Base-by-base conservation (phyloP, 1,140 invertebrate genomes). In the Pseudomyrmex flavicornis region DNA sequence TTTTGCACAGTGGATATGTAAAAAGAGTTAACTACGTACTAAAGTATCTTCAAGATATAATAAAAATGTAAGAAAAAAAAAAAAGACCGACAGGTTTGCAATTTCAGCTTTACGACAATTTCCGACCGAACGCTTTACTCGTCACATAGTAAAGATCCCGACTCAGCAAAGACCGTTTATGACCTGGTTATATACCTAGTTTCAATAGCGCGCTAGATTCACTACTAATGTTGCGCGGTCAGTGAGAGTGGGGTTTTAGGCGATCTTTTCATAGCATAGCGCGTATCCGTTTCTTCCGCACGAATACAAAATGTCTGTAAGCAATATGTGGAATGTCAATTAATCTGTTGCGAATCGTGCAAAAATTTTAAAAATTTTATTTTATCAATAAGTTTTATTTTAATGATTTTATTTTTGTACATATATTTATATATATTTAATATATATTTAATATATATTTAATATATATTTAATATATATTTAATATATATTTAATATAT, bases 101-200 rank as follows among this genome's bases (percentile, higher is more conserved):
- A 13, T 54, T 35, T 35, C 35, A 35, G 17, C 0, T 4, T 54
- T 22, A 9, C 20, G n/a, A 35, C n/a, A 20, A 59, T 70, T 20
- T 56, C 56, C 26, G 46, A 26, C n/a, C 35, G 46, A 66, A 13
- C 4, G 48, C 22, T 70, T 48, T 26, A 44, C 20, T 9, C 20
- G 2, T 20, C 8, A n/a, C 20, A 26, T 5, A 59, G 66, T 3
- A 35, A 35, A 35, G 35, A 35, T 35, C 35, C 35, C 35, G 35
- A 48, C 15, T 15, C 76, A 15, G 15, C 54, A 70, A 59, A 70
- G 44, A 79, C 76, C 70, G 20, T 3, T 35, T 35, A 35, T 35
- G 35, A 35, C 35, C 35, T 35, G 35, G 35, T 35, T 35, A 7
- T 35, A 35, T 44, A 70, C 20, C 54, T 3, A 15, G 15, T 35